These are phyloP conservation scores for Conger conger DNA, from an alignment of 2,113 vertebrate genomes.

Conservation along the genomic window DNA sequence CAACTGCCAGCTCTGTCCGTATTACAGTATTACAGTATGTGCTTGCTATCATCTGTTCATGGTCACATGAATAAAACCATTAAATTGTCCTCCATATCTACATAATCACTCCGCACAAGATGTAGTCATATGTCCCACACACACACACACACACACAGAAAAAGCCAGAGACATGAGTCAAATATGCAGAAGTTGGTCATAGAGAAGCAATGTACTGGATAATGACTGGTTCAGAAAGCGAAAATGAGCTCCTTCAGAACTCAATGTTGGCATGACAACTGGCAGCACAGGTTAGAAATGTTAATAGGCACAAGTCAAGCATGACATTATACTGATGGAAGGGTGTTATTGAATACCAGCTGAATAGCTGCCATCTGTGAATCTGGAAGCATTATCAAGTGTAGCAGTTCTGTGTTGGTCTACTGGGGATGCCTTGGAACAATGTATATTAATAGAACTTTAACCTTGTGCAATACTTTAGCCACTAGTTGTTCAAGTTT, in stretches of 20 bases:
- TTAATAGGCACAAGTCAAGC: neutral
- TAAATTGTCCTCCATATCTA: neutral
- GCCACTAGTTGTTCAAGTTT: neutral
- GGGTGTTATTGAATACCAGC: neutral
- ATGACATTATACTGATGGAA: neutral
- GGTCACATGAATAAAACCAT: neutral
- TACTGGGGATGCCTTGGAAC: neutral
- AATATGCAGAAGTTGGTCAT: too few species aligned
- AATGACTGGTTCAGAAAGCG: neutral
- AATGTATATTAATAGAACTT: neutral
- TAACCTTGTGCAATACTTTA: neutral
- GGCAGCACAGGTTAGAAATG: neutral
- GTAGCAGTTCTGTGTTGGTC: neutral
- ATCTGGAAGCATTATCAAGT: neutral
- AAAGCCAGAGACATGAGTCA: too few species aligned
- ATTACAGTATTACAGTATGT: neutral
- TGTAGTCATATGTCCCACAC: too few species aligned
- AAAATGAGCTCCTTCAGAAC: neutral
- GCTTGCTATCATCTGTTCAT: neutral
- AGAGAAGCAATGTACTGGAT: neutral
- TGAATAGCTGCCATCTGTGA: neutral
- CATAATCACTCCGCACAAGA: neutral
- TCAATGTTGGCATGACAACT: conserved; percentile 6
- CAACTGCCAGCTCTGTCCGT: too few species aligned
- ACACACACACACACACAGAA: too few species aligned